These are phyloP conservation scores for Sinelater perroti DNA, from an alignment of 2,888 invertebrate species.

Conservation along the genomic window DNA sequence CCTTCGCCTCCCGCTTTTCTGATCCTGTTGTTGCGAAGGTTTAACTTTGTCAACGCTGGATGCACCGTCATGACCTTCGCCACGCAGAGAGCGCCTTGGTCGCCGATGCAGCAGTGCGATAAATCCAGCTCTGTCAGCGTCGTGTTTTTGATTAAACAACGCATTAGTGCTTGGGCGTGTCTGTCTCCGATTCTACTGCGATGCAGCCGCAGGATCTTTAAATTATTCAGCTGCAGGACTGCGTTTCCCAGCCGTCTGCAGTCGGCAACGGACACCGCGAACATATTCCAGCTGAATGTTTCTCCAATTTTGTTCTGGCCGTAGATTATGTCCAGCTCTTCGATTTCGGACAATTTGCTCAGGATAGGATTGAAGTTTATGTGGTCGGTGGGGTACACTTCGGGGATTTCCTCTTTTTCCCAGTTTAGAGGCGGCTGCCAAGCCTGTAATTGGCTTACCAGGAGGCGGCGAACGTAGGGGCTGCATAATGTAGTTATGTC, in stretches of 20 bases:
- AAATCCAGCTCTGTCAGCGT: slow-evolving; percentile 67
- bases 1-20: slow-evolving; percentile 50
- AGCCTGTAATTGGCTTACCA: slow-evolving; percentile 65
- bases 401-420: slow-evolving; percentile 57
- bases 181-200: slow-evolving; percentile 68
- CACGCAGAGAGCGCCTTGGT: slow-evolving; percentile 70
- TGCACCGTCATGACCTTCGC: slow-evolving; percentile 67
- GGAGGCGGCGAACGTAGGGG: slow-evolving; percentile 64
- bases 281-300: slow-evolving; percentile 67
- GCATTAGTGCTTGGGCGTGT: slow-evolving; percentile 67
- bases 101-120: slow-evolving; percentile 71
- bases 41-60: slow-evolving; percentile 62
- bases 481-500: slow-evolving; percentile 54
- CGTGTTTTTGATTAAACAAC: slow-evolving; percentile 63
- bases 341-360: slow-evolving; percentile 63
- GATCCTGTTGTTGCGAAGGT: slow-evolving; percentile 42
- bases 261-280: slow-evolving; percentile 69
- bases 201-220: slow-evolving; percentile 67
- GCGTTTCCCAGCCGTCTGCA: slow-evolving; percentile 65
- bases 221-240: slow-evolving; percentile 56
- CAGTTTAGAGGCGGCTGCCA: slow-evolving; percentile 63
- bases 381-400: slow-evolving; percentile 63
- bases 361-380: slow-evolving; percentile 68
- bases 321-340: slow-evolving; percentile 62
- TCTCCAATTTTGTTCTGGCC: slow-evolving; percentile 60